Conservation (phyloP, 2,797 vertebrate species). For the Pseudochirops corinnae region DNA sequence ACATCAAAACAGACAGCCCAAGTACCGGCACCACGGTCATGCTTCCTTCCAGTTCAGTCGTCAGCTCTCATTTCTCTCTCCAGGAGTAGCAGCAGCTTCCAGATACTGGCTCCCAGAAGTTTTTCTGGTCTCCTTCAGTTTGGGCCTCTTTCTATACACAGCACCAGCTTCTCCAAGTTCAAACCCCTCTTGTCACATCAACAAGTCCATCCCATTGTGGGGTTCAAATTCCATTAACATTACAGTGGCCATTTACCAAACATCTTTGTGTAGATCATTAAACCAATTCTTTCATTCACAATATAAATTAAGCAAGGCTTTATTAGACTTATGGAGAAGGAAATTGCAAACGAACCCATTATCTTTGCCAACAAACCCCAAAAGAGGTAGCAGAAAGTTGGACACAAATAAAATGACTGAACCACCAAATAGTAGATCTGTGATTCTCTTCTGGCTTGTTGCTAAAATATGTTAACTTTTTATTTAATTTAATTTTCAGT, state of each 20-base stretch:
- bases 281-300: not conserved
- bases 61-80: no score
- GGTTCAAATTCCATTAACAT: no score
- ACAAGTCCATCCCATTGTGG: no score
- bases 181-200: no score
- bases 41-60: no score
- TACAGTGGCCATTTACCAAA: not conserved
- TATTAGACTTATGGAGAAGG: not conserved
- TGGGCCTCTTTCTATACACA: no score
- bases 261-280: not conserved
- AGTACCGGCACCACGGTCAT: no score
- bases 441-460: not conserved
- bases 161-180: no score
- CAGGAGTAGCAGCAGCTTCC: no score
- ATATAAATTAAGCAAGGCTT: not conserved
- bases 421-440: not conserved
- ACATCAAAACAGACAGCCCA: no score
- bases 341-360: not conserved
- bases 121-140: no score
- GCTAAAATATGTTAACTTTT: not conserved
- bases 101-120: no score
- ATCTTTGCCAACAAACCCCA: not conserved
- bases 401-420: not conserved
- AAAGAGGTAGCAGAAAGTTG: not conserved
- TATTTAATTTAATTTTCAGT: not conserved